These are phyloP conservation scores for Netelia fuscicornis DNA, from an alignment of 2,888 invertebrate genomes.

Conservation along the genomic window DNA sequence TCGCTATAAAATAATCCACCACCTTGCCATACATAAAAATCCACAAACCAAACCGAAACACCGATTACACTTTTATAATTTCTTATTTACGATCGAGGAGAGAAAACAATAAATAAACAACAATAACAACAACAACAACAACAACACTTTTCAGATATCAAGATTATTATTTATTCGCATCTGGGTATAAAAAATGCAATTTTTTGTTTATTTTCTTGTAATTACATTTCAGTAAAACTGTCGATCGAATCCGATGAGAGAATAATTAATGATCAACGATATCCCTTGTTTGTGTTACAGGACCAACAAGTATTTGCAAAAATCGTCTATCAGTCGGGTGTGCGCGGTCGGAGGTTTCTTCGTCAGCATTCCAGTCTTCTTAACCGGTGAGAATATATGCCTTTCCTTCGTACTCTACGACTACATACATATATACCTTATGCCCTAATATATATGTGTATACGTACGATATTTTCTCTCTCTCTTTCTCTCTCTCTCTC, in stretches of 20 bases:
- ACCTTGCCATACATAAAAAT: too few relatives aligned
- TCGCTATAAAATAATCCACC: constrained; percentile 12
- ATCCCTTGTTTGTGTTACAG: constrained; percentile 87
- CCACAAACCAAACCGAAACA: too few relatives aligned
- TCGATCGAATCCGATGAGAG: not conserved
- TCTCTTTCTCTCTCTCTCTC: too few relatives aligned
- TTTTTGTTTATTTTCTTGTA: too few relatives aligned
- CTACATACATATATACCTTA: not conserved
- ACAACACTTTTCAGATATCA: not conserved
- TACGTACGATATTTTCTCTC: too few relatives aligned
- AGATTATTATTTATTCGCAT: too few relatives aligned
- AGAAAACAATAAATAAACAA: not conserved
- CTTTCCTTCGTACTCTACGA: constrained; percentile 9
- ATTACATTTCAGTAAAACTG: too few relatives aligned
- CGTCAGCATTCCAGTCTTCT: constrained; percentile 96
- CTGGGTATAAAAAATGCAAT: too few relatives aligned
- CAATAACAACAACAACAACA: not conserved
- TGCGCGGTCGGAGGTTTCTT: constrained; percentile 97
- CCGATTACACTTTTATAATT: too few relatives aligned
- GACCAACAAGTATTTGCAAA: constrained; percentile 96
- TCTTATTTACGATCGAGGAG: too few relatives aligned
- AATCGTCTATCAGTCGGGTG: constrained; percentile 95
- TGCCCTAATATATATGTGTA: too few relatives aligned
- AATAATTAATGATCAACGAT: constrained; percentile 20
- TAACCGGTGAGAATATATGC: constrained; percentile 90